A percentile compares a stretch with the other conserved stretches of the same genome.
phyloP scores from a whole-genome alignment of 2,888 invertebrate species.

The Drosophila stalkeri region DNA sequence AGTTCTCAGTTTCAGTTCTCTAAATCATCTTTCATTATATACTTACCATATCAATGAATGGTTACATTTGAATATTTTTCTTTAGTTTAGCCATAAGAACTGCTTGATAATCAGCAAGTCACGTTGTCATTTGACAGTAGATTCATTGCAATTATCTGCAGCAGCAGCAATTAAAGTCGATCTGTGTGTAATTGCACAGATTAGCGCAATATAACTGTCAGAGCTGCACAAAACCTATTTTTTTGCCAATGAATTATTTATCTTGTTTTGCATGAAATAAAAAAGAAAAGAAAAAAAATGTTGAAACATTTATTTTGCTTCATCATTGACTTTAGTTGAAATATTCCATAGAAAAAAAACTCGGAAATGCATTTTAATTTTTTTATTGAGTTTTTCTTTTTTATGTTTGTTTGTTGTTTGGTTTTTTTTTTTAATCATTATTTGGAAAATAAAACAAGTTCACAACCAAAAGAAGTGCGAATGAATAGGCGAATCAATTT shows the following conservation, averaged over 20 bases:
- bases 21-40: no score
- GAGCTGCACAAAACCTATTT: neutral
- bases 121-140: conserved; percentile 4
- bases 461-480: conserved; percentile 74
- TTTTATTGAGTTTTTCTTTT: conserved; percentile 42
- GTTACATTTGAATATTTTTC: neutral
- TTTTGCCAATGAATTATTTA: conserved; percentile 58
- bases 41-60: neutral
- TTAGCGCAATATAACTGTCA: conserved; percentile 44
- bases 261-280: conserved; percentile 39
- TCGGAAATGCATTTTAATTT: conserved; percentile 34
- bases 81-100: no score
- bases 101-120: neutral
- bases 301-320: conserved; percentile 9
- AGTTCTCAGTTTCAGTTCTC: no score
- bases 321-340: conserved; percentile 26
- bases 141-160: conserved; percentile 33
- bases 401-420: conserved; percentile 2
- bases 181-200: conserved; percentile 56
- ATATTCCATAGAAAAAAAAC: conserved; percentile 41
- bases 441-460: conserved; percentile 60
- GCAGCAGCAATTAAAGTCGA: conserved; percentile 29
- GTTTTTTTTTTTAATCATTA: conserved; percentile 38
- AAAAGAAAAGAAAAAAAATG: conserved; percentile 28
- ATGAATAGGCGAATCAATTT: conserved; percentile 75